A percentile compares a stretch with the other conserved stretches of the same genome.
phyloP scores from a whole-genome alignment of 2,888 invertebrate genomes.

The Lasioglossum zephyrum region DNA sequence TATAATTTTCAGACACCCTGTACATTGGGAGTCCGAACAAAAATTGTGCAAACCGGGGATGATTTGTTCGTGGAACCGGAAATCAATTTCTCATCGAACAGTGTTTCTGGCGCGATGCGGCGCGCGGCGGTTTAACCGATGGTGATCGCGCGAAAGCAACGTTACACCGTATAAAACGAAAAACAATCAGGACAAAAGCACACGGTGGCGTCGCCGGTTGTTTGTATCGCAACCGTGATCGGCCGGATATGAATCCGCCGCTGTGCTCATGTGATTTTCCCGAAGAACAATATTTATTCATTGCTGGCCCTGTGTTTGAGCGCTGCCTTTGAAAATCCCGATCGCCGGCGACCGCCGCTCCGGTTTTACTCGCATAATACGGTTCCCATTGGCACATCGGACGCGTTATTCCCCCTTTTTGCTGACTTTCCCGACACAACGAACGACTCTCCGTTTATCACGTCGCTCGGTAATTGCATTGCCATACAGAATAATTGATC shows the following conservation, averaged over 20 bases:
- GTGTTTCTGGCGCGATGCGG: background rate
- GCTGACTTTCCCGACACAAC: background rate
- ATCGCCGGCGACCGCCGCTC: conserved; percentile 1
- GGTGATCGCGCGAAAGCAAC: conserved; percentile 9
- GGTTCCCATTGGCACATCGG: background rate
- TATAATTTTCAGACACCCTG: too few relatives aligned
- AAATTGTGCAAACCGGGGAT: background rate
- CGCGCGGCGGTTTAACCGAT: background rate
- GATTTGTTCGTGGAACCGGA: background rate
- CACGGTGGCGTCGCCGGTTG: conserved; percentile 21
- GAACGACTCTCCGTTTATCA: background rate
- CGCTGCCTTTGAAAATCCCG: conserved; percentile 55
- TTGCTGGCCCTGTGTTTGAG: conserved; percentile 45
- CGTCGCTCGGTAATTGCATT: background rate
- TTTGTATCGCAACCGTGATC: conserved; percentile 37
- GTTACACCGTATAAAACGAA: conserved; percentile 21
- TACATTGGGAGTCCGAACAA: too few relatives aligned
- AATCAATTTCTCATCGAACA: conserved; percentile 29
- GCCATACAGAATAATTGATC: background rate
- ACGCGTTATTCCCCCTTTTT: conserved; percentile 1
- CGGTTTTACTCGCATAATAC: conserved; percentile 11
- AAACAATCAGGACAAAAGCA: conserved; percentile 49
- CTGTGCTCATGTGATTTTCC: conserved; percentile 61
- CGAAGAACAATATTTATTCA: conserved; percentile 68
- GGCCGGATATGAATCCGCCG: conserved; percentile 66